phyloP scores from a whole-genome alignment of 2,888 invertebrate species.

The Ptychoptera contaminata region DNA sequence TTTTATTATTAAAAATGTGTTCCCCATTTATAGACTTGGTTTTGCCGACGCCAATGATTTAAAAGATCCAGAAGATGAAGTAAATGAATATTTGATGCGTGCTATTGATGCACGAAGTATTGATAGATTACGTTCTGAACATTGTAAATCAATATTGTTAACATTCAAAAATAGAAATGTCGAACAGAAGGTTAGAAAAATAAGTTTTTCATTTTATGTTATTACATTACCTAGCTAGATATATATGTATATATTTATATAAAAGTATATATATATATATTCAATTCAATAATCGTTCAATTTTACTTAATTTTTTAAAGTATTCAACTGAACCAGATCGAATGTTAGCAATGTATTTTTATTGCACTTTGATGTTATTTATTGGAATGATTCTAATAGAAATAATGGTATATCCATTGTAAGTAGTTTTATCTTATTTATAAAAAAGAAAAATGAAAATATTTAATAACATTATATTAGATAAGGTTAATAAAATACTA shows the following conservation, averaged over 20 bases:
- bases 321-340: slow-evolving; percentile 67
- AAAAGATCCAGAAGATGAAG: slow-evolving; percentile 81
- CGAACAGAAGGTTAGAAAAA: slow-evolving; percentile 55
- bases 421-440: slow-evolving; percentile 24
- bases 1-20: slow-evolving; percentile 1
- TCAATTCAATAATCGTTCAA: neutral
- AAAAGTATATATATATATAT: neutral
- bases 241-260: neutral
- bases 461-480: too few species aligned
- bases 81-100: slow-evolving; percentile 89
- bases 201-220: too few species aligned
- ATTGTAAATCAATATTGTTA: slow-evolving; percentile 71
- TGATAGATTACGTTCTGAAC: slow-evolving; percentile 73
- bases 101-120: slow-evolving; percentile 92
- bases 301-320: slow-evolving; percentile 35
- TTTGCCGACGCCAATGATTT: slow-evolving; percentile 48
- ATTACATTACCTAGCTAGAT: too few species aligned
- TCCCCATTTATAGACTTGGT: slow-evolving; percentile 41
- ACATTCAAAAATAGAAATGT: slow-evolving; percentile 66
- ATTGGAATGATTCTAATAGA: slow-evolving; percentile 52
- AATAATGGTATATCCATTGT: slow-evolving; percentile 47
- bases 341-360: slow-evolving; percentile 75
- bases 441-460: too few species aligned
- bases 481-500: too few species aligned
- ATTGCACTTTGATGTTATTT: slow-evolving; percentile 62